Evolutionary conservation across 92 coral and sea anemone species (phyloP).

Genomic region (Hydrozoanthus gracilis): DNA sequence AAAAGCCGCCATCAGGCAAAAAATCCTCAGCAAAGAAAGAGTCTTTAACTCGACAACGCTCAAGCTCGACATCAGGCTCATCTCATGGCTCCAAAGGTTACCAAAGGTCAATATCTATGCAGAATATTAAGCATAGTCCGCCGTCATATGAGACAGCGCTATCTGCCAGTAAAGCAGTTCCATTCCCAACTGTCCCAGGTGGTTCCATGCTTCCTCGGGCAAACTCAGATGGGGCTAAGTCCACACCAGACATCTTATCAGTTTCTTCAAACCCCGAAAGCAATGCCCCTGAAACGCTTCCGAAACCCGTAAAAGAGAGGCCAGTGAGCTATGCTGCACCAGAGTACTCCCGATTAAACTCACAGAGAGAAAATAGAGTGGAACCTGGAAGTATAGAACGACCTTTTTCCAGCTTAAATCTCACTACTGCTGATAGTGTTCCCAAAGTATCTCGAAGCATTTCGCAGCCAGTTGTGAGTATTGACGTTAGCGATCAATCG

Average conservation of each 20-base stretch:
- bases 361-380: background rate
- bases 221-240: conserved; percentile 55
- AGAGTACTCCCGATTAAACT: conserved; percentile 26
- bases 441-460: conserved; percentile 24
- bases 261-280: conserved; percentile 31
- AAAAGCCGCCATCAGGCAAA: conserved; percentile 65
- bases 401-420: background rate
- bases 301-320: conserved; percentile 50
- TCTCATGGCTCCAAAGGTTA: conserved; percentile 24
- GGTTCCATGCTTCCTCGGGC: conserved; percentile 58
- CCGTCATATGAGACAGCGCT: conserved; percentile 65
- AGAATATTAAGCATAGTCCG: conserved; percentile 63
- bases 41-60: conserved; percentile 27
- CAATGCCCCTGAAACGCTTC: conserved; percentile 21
- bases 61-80: conserved; percentile 4
- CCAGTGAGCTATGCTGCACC: conserved; percentile 62
- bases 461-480: conserved; percentile 32
- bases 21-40: conserved; percentile 69
- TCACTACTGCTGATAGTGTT: background rate
- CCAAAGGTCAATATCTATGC: conserved; percentile 75
- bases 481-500: background rate
- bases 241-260: conserved; percentile 45
- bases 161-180: conserved; percentile 72
- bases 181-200: conserved; percentile 80
- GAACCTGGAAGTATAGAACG: background rate